Evolutionary conservation across 2,888 invertebrate genomes (phyloP), one percentile per base, ranked within the genome.

Genomic region (Diloba caeruleocephala): DNA sequence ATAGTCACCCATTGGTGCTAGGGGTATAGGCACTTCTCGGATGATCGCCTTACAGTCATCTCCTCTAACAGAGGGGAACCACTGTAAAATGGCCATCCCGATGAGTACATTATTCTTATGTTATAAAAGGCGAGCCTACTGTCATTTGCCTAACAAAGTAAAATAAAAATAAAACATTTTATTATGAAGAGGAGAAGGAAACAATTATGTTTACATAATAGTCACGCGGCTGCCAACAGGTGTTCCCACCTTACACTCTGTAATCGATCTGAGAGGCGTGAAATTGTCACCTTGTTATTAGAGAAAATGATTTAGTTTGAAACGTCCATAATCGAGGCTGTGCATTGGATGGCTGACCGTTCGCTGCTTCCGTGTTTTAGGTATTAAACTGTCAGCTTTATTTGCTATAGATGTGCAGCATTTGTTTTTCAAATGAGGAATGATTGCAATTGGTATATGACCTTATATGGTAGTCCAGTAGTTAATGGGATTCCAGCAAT

Each of bases 261-360:
- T 57, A 62, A 57, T n/a, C 48, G 55, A 36, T 39, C 4, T 46
- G 48, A 60, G 28, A 71, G 53, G 69, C 66, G 72, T 71, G 72
- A 71, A 71, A 71, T 63, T 69, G 71, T 60, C 71, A 69, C 69
- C 52, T 52, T 51, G 58, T 46, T 59, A 71, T 71, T 68, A 71
- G 25, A 60, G 41, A 38, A 46, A 54, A 59, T 62, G 45, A 62
- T 62, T 62, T 43, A 66, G 10, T 51, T 39, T 10, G 44, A 31
- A 50, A 29, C 13, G 32, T 39, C 33, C 23, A 55, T 69, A 53
- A 69, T 3, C 28, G 4, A 51, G 48, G 26, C 42, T 28, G 54
- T 10, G 55, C 49, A 51, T 63, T 53, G 26, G 52, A 58, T 61
- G 48, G 53, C 42, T 45, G 32, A 25, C 44, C 39, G 37, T 31